Conservation (phyloP, 2,888 invertebrate genomes). For the Phytoseiulus persimilis region DNA sequence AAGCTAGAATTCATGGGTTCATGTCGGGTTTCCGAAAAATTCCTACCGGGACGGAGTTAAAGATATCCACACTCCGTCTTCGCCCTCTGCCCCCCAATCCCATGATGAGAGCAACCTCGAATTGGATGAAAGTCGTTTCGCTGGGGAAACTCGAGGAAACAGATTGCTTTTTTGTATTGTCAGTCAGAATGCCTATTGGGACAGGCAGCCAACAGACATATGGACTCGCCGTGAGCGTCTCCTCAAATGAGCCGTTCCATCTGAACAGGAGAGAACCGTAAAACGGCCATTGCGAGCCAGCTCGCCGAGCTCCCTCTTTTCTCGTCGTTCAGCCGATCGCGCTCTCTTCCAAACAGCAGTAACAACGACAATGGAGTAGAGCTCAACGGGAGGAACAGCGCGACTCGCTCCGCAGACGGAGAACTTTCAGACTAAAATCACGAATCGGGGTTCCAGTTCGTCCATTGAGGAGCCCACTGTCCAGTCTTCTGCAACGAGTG, state of each 20-base stretch:
- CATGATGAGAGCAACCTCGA: background rate
- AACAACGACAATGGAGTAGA: background rate
- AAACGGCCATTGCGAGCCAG: background rate
- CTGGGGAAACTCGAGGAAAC: background rate
- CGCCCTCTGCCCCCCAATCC: background rate
- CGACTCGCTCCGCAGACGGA: background rate
- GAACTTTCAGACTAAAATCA: background rate
- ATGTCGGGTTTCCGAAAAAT: background rate
- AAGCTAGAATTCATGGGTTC: background rate
- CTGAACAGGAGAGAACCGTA: background rate
- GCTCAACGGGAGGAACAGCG: background rate
- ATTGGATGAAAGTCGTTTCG: background rate
- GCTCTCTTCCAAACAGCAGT: background rate
- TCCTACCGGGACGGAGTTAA: too few species aligned
- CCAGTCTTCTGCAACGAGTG: background rate
- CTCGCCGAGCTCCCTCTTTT: background rate
- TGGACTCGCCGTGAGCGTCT: background rate
- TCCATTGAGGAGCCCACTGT: background rate
- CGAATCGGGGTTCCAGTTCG: background rate
- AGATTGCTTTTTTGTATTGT: background rate
- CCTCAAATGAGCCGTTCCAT: background rate
- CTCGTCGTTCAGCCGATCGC: background rate
- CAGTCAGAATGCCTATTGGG: background rate
- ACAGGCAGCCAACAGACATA: background rate
- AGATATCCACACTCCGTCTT: background rate